These are phyloP conservation scores for Chrysoperla carnea DNA, from an alignment of 1,140 invertebrate genomes.

Conservation along the genomic window DNA sequence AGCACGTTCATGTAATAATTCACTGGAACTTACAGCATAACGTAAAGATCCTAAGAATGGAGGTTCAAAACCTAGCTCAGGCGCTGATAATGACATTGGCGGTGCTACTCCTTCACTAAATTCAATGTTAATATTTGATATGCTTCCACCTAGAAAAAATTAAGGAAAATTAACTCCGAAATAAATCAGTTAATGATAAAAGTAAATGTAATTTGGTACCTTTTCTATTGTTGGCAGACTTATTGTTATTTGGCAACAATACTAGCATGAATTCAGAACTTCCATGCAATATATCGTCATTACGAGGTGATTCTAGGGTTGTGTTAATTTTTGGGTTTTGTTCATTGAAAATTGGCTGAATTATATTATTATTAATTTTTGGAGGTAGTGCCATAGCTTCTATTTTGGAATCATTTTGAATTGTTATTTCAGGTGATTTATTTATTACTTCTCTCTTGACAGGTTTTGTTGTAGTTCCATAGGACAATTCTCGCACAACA, in stretches of 20 bases:
- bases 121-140: slow-evolving; percentile 23
- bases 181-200: not conserved
- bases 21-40: slow-evolving; percentile 61
- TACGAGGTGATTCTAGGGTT: slow-evolving; percentile 1
- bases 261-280: slow-evolving; percentile 69
- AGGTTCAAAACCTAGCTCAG: slow-evolving; percentile 41
- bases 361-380: too few relatives aligned
- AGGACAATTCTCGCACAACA: slow-evolving; percentile 16
- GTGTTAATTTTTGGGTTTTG: not conserved
- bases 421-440: not conserved
- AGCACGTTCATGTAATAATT: slow-evolving; percentile 57
- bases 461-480: slow-evolving; percentile 15
- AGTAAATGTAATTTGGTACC: slow-evolving; percentile 17
- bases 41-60: slow-evolving; percentile 35
- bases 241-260: slow-evolving; percentile 41
- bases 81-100: slow-evolving; percentile 59
- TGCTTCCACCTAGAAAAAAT: slow-evolving; percentile 10
- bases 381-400: not conserved
- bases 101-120: slow-evolving; percentile 34
- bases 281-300: slow-evolving; percentile 21
- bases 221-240: slow-evolving; percentile 21
- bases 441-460: slow-evolving; percentile 2
- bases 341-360: not conserved
- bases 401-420: not conserved
- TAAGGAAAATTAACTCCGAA: not conserved